These are phyloP conservation scores for Phataginus tetradactyla DNA, from an alignment of 2,797 vertebrate species.

Conservation along the genomic window DNA sequence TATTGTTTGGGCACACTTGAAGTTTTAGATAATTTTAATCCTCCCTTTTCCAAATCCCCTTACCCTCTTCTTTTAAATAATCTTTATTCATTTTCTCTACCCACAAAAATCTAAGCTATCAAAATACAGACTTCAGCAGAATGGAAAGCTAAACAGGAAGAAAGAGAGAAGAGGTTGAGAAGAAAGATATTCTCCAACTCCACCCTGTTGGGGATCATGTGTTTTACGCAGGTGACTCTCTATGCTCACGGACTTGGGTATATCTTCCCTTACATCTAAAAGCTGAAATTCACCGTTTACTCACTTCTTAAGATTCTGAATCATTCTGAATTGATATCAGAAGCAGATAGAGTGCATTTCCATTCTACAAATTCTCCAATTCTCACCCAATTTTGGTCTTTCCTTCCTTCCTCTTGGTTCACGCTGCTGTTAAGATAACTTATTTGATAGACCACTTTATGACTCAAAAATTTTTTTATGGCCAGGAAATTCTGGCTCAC, in stretches of 20 bases:
- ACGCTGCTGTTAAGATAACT: not conserved
- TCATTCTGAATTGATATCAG: not conserved
- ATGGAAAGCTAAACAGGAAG: not conserved
- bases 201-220: not conserved
- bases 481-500: not conserved
- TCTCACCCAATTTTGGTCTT: not conserved
- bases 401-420: not conserved
- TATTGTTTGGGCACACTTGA: not conserved
- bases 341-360: not conserved
- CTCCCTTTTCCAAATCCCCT: not conserved
- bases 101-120: not conserved
- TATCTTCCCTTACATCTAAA: not conserved
- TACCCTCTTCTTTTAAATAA: slow-evolving; percentile 48
- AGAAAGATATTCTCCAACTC: not conserved
- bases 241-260: not conserved
- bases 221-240: not conserved
- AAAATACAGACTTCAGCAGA: not conserved
- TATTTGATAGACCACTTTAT: not conserved
- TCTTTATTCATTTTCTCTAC: not conserved
- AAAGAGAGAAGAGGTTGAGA: not conserved
- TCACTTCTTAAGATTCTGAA: not conserved
- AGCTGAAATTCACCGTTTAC: not conserved
- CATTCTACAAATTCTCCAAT: not conserved
- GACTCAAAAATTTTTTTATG: not conserved
- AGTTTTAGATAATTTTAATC: slow-evolving; percentile 14